phyloP scores from a whole-genome alignment of 35 echinoderm and acorn worm species.

The Anneissia japonica region DNA sequence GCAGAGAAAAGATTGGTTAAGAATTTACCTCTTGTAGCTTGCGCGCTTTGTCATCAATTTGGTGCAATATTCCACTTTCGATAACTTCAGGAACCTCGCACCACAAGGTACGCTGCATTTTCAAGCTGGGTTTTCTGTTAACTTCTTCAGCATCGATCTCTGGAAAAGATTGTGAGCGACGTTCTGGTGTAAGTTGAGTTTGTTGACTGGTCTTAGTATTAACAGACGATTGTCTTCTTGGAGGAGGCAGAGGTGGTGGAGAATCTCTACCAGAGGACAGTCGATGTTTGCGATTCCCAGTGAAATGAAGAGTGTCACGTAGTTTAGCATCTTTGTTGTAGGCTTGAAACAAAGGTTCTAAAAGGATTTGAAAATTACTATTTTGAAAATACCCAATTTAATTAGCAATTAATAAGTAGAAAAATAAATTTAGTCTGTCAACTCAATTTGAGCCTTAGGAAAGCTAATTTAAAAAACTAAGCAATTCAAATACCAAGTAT shows the following conservation, averaged over 20 bases:
- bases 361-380: too few relatives aligned
- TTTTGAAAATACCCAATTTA: too few relatives aligned
- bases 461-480: too few relatives aligned
- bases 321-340: background rate
- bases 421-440: too few relatives aligned
- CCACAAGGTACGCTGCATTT: constrained; percentile 1
- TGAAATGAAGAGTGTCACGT: background rate
- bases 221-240: background rate
- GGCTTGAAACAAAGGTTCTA: constrained; percentile 14
- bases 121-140: background rate
- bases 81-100: constrained; percentile 6
- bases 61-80: background rate
- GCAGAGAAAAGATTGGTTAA: background rate
- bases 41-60: background rate
- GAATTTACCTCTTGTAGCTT: constrained; percentile 10
- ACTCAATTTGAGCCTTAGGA: too few relatives aligned
- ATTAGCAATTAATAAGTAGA: too few relatives aligned
- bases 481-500: too few relatives aligned
- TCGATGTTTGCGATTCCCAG: background rate
- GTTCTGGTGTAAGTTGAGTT: background rate
- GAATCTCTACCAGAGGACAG: background rate
- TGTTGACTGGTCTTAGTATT: background rate
- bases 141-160: background rate
- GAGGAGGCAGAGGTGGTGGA: background rate
- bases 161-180: background rate